A percentile compares a stretch with the other conserved stretches of the same genome.
These are phyloP conservation scores for Xylota sylvarum DNA, from an alignment of 2,888 invertebrate genomes.

Conservation along the genomic window DNA sequence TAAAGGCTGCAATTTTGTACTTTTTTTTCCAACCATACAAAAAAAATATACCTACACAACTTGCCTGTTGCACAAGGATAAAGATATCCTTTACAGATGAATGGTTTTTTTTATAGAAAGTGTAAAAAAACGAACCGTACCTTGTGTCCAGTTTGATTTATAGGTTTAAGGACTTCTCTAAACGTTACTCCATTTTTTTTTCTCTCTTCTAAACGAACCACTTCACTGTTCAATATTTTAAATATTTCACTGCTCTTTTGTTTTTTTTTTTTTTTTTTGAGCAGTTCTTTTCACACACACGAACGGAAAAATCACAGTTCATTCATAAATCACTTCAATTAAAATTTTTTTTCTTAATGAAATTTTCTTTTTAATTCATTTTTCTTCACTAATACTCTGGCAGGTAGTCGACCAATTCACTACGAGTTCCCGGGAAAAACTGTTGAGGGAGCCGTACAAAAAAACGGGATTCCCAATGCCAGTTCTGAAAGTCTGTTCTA, in stretches of 20 bases:
- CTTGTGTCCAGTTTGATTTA: neutral
- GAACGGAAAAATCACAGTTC: conserved; percentile 44
- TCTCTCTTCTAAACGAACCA: neutral
- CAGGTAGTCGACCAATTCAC: conserved; percentile 80
- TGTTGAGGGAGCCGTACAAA: conserved; percentile 80
- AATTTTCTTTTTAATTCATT: conserved; percentile 6
- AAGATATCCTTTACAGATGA: conserved; percentile 13
- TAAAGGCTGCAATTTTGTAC: conserved; percentile 14
- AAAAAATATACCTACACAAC: neutral
- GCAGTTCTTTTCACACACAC: neutral
- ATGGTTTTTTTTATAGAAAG: neutral
- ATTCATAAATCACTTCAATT: conserved; percentile 17
- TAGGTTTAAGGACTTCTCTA: neutral
- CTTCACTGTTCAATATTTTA: conserved; percentile 22
- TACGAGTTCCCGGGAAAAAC: conserved; percentile 85
- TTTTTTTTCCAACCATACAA: neutral
- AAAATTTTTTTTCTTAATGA: conserved; percentile 20
- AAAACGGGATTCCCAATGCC: conserved; percentile 69
- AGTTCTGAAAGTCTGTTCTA: neutral
- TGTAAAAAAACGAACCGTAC: neutral
- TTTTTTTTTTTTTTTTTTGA: neutral
- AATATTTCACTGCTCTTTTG: neutral
- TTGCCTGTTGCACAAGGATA: conserved; percentile 61
- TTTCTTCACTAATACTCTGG: conserved; percentile 14
- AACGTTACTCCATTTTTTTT: conserved; percentile 18